Conservation (phyloP, 2,888 invertebrate genomes). For the Nezara viridula region DNA sequence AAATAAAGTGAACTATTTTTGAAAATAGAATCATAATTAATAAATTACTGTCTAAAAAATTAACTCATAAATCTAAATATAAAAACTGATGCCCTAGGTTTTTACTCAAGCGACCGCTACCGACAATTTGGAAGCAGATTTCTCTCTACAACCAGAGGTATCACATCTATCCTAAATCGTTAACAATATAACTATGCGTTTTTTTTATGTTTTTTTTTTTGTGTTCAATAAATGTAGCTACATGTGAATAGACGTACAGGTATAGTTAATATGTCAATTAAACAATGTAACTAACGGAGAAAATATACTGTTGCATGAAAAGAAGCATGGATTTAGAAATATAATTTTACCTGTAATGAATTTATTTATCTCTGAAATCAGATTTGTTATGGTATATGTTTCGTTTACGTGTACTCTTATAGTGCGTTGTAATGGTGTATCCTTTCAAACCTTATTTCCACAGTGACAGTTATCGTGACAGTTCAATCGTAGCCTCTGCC, state of each 20-base stretch:
- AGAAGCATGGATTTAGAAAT: slow-evolving; percentile 12
- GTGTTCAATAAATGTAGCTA: slow-evolving; percentile 27
- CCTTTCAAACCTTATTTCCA: not conserved
- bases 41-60: not conserved
- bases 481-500: no score
- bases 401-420: not conserved
- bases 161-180: not conserved
- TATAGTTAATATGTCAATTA: slow-evolving; percentile 15
- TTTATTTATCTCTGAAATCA: not conserved
- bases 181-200: slow-evolving; percentile 33
- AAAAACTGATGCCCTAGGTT: not conserved
- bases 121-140: slow-evolving; percentile 19
- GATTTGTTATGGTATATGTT: not conserved
- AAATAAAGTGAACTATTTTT: no score
- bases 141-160: slow-evolving; percentile 36
- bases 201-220: not conserved
- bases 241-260: slow-evolving; percentile 15
- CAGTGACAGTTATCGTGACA: no score
- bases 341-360: not conserved
- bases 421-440: not conserved
- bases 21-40: not conserved
- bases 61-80: not conserved
- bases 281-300: slow-evolving; percentile 35
- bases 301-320: slow-evolving; percentile 23
- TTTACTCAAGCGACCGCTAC: slow-evolving; percentile 2